Evolutionary conservation across 2,113 vertebrate genomes (phyloP).

Genomic region (Gavialis gangeticus): DNA sequence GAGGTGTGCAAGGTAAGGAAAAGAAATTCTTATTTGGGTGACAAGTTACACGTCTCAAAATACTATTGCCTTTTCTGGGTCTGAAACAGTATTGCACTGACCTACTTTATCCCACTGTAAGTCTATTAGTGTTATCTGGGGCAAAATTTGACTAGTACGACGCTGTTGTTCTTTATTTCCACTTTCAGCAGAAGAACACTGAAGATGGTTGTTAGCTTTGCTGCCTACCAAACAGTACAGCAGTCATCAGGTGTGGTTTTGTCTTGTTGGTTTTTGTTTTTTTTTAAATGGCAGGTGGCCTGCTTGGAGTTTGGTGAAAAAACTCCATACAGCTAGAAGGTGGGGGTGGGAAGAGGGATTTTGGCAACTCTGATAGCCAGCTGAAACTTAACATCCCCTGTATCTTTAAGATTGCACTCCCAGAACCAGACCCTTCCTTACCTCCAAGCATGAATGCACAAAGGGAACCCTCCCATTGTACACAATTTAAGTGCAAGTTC

Average conservation of each 20-base stretch:
- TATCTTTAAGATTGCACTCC: conserved; percentile 2
- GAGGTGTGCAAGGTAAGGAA: conserved; percentile 8
- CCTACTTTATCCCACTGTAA: neutral
- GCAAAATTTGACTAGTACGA: neutral
- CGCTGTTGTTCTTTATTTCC: neutral
- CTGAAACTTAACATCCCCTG: neutral
- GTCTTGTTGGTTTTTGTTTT: neutral
- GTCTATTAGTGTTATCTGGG: neutral
- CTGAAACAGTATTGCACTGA: neutral
- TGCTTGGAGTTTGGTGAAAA: conserved; percentile 18
- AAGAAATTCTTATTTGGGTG: conserved; percentile 55
- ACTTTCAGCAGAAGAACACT: neutral
- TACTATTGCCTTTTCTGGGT: neutral
- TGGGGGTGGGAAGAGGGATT: neutral
- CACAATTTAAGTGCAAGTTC: conserved; percentile 20
- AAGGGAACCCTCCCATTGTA: conserved; percentile 1
- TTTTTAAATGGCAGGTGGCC: conserved; percentile 31
- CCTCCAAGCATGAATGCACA: neutral
- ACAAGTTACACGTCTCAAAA: conserved; percentile 59
- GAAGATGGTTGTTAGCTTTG: neutral
- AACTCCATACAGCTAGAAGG: neutral
- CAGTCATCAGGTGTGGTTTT: conserved; percentile 47
- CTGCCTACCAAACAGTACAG: neutral
- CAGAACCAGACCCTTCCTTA: neutral
- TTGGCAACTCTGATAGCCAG: conserved; percentile 18